Evolutionary conservation across 2,113 vertebrate genomes (phyloP).

Genomic region (Columba livia): DNA sequence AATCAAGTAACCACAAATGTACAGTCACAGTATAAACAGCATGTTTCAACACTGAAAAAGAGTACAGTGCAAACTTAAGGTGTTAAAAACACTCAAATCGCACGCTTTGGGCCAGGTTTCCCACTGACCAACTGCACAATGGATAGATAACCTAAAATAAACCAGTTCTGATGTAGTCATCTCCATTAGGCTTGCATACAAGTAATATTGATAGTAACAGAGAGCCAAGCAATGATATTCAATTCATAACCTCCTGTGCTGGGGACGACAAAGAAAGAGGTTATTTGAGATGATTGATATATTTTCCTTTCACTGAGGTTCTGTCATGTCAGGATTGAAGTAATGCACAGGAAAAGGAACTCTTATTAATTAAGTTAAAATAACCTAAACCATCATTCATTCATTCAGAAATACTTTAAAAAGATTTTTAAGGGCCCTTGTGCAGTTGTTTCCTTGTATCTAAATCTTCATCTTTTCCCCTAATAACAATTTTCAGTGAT

Average conservation of each 20-base stretch:
- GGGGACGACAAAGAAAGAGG: not conserved
- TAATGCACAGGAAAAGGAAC: not conserved
- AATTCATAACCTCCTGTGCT: not conserved
- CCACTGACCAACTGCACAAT: rapidly evolving
- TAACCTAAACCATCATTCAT: not conserved
- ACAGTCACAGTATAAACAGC: not conserved
- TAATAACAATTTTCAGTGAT: not conserved
- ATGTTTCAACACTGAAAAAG: not conserved
- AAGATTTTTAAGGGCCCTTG: not conserved
- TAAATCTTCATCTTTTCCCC: not conserved
- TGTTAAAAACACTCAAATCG: not conserved
- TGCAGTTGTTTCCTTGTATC: not conserved
- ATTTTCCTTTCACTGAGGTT: not conserved
- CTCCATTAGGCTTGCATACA: not conserved
- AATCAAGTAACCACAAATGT: not conserved
- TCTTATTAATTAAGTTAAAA: not conserved
- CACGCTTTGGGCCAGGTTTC: rapidly evolving
- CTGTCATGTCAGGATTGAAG: not conserved
- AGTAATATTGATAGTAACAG: not conserved
- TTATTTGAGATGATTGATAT: not conserved
- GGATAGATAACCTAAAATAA: not conserved
- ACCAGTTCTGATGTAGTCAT: not conserved
- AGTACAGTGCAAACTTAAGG: not conserved
- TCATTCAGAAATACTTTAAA: not conserved
- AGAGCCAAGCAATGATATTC: not conserved